Evolutionary conservation across 64 coral and sea anemone genomes (phyloP).

Genomic region (Acropora yongei): DNA sequence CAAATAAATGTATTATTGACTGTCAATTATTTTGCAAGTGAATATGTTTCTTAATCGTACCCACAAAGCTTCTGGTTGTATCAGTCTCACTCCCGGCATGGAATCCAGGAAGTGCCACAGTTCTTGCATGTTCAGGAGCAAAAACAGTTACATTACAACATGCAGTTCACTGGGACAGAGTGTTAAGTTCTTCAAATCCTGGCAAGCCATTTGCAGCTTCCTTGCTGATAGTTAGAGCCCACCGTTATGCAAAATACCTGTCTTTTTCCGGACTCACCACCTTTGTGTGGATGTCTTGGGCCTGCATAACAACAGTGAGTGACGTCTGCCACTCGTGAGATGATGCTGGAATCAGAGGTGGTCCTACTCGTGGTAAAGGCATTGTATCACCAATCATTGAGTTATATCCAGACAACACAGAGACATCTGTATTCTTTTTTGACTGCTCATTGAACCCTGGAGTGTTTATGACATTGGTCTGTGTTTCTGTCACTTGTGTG

Average conservation of each 20-base stretch:
- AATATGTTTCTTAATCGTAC: too few relatives aligned
- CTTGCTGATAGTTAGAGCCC: not conserved
- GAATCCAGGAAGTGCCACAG: too few relatives aligned
- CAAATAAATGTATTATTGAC: too few relatives aligned
- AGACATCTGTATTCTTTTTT: not conserved
- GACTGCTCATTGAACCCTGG: not conserved
- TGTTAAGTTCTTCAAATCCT: not conserved
- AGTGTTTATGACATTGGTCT: not conserved
- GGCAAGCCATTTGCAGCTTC: conserved; percentile 17
- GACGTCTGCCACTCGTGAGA: not conserved
- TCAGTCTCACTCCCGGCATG: too few relatives aligned
- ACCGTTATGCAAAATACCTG: not conserved
- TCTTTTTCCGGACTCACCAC: not conserved
- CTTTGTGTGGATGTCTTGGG: not conserved
- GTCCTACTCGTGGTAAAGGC: not conserved
- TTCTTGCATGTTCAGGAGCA: too few relatives aligned
- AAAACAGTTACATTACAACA: not conserved
- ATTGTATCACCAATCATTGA: not conserved
- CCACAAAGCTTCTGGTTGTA: too few relatives aligned
- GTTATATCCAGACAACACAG: not conserved
- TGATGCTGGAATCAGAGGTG: not conserved
- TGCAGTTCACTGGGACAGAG: not conserved
- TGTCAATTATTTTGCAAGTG: too few relatives aligned
- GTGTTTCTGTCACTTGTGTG: not conserved
- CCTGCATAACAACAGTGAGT: not conserved